These are phyloP conservation scores for Delia radicum DNA, from an alignment of 1,140 invertebrate species.

Conservation along the genomic window DNA sequence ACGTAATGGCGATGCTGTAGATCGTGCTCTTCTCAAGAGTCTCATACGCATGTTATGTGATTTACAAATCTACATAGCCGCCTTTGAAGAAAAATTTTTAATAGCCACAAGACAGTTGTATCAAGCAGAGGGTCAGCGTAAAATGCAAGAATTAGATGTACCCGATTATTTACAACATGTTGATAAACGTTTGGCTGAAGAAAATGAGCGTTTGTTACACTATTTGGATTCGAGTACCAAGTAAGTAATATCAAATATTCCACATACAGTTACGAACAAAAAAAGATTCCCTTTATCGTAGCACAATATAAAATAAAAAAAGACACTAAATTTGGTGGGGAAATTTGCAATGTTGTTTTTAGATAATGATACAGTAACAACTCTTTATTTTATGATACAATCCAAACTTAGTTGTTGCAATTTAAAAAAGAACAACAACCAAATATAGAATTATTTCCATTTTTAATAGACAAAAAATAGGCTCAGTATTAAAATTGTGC, in stretches of 20 bases:
- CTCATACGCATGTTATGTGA: constrained; percentile 96
- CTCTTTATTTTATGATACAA: no score
- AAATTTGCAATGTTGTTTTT: no score
- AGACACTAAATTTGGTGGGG: no score
- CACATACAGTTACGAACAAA: no score
- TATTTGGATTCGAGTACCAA: constrained; percentile 94
- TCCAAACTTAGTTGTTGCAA: no score
- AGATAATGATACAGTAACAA: no score
- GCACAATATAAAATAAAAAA: no score
- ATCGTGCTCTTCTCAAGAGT: constrained; percentile 91
- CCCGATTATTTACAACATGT: constrained; percentile 94
- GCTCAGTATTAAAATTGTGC: no score
- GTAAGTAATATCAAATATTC: constrained; percentile 57
- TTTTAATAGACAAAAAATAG: no score
- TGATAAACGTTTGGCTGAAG: constrained; percentile 91
- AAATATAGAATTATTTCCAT: no score
- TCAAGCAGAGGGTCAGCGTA: constrained; percentile 84
- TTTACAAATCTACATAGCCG: constrained; percentile 93
- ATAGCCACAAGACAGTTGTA: constrained; percentile 90
- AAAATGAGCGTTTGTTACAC: constrained; percentile 89
- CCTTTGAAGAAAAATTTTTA: constrained; percentile 93
- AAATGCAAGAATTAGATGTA: constrained; percentile 92
- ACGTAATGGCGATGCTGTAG: constrained; percentile 89
- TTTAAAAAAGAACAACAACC: no score
- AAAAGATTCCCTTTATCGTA: no score